These are phyloP conservation scores for Chlorodrepanis virens DNA, from an alignment of 2,113 vertebrate species.

Conservation along the genomic window DNA sequence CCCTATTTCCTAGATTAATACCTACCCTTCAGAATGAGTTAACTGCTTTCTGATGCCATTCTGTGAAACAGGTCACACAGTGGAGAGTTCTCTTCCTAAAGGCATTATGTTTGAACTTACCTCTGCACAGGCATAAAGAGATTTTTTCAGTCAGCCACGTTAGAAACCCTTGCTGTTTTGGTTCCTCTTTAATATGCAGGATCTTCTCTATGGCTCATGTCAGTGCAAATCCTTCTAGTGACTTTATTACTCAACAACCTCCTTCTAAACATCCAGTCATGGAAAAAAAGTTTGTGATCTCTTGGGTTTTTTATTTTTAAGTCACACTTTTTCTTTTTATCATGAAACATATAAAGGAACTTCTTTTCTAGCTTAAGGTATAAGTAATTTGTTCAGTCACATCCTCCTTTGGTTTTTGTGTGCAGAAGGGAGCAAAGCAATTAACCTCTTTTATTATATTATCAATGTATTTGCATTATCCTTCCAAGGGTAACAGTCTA, in stretches of 20 bases:
- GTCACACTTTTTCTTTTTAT: background rate
- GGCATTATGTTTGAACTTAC: background rate
- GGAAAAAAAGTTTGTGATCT: background rate
- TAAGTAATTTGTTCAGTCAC: background rate
- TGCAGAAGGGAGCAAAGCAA: background rate
- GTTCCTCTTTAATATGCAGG: background rate
- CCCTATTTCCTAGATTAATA: background rate
- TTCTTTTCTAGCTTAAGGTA: background rate
- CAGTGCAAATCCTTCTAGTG: background rate
- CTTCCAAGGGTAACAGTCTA: background rate
- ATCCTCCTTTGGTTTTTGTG: background rate
- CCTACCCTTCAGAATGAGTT: background rate
- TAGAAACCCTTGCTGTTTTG: background rate
- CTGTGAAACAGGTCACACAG: background rate
- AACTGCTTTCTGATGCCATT: background rate
- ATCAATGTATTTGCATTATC: background rate
- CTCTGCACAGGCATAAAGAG: background rate
- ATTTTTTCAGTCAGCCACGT: background rate
- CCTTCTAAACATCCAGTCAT: background rate
- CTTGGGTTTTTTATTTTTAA: background rate
- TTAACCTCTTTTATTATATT: slow-evolving; percentile 1
- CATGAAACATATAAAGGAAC: background rate
- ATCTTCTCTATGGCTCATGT: background rate
- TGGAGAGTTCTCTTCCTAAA: background rate
- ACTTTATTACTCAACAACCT: background rate